These are phyloP conservation scores for Dromius quadrimaculatus DNA, from an alignment of 2,888 invertebrate species.

Conservation along the genomic window DNA sequence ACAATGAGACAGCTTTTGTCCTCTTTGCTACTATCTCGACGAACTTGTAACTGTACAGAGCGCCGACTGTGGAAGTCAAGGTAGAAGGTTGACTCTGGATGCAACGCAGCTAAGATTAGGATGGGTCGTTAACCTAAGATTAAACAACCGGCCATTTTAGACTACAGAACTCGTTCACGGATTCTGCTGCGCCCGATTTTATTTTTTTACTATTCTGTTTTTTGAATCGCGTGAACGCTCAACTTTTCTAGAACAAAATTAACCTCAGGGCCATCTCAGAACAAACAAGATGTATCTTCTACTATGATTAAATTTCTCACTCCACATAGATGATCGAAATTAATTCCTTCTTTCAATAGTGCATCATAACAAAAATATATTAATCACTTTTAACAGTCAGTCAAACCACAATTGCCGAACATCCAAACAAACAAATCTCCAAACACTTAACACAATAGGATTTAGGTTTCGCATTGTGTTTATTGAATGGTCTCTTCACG, in stretches of 20 bases:
- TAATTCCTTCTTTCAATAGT: not conserved
- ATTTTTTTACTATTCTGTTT: constrained; percentile 16
- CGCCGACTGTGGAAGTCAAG: constrained; percentile 27
- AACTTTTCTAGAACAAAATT: constrained; percentile 25
- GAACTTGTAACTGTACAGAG: constrained; percentile 29
- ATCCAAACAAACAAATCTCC: constrained; percentile 15
- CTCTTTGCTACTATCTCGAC: constrained; percentile 1
- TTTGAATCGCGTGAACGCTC: not conserved
- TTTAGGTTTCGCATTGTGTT: constrained; percentile 7
- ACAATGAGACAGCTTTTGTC: constrained; percentile 1
- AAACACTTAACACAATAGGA: constrained; percentile 27
- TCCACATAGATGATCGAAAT: too few species aligned
- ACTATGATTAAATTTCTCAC: too few species aligned
- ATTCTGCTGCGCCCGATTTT: constrained; percentile 9
- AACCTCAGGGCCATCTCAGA: too few species aligned
- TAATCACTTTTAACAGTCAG: constrained; percentile 11
- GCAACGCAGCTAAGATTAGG: constrained; percentile 61
- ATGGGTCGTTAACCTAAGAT: constrained; percentile 60
- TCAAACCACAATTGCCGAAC: not conserved
- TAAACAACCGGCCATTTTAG: constrained; percentile 50
- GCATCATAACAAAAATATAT: not conserved
- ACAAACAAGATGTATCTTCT: too few species aligned
- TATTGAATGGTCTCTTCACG: constrained; percentile 3
- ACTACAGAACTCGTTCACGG: constrained; percentile 24
- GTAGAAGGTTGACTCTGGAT: constrained; percentile 54